A percentile compares a stretch with the other conserved stretches of the same genome.
Evolutionary conservation across 2,888 invertebrate species (phyloP).

Genomic region (Lymantria monacha): DNA sequence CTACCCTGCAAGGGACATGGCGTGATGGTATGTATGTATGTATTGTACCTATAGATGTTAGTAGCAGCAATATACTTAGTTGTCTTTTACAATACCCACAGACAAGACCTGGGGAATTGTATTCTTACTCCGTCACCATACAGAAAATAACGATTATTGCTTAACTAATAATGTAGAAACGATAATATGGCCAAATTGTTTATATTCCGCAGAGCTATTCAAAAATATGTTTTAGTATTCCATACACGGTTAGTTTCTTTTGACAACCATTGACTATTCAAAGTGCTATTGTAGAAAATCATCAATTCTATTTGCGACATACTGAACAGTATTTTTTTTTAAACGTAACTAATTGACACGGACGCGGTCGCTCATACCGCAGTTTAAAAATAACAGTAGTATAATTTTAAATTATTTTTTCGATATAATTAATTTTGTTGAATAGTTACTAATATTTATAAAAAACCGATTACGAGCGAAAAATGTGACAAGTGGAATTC

Average conservation of each 20-base stretch:
- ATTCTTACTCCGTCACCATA: no score
- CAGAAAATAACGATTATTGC: no score
- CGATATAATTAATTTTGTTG: no score
- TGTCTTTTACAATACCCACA: not conserved
- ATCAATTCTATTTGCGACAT: conserved; percentile 32
- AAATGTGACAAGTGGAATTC: no score
- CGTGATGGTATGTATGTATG: no score
- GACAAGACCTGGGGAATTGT: not conserved
- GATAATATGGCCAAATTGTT: not conserved
- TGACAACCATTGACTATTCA: not conserved
- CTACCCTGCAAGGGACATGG: no score
- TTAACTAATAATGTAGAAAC: not conserved
- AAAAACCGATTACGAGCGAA: no score
- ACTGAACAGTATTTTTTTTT: conserved; percentile 19
- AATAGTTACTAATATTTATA: no score
- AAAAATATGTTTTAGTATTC: conserved; percentile 9
- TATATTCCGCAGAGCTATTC: not conserved
- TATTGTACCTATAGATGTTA: no score
- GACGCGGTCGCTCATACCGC: conserved; percentile 10
- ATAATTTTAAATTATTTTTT: not conserved
- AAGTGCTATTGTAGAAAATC: conserved; percentile 15
- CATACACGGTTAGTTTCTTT: conserved; percentile 5
- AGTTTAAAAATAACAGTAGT: conserved; percentile 2
- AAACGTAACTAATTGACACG: conserved; percentile 35
- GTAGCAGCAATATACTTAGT: no score